Evolutionary conservation across 1,140 invertebrate genomes (phyloP), one percentile per base, ranked within the genome.

Genomic region (Cotesia vestalis): DNA sequence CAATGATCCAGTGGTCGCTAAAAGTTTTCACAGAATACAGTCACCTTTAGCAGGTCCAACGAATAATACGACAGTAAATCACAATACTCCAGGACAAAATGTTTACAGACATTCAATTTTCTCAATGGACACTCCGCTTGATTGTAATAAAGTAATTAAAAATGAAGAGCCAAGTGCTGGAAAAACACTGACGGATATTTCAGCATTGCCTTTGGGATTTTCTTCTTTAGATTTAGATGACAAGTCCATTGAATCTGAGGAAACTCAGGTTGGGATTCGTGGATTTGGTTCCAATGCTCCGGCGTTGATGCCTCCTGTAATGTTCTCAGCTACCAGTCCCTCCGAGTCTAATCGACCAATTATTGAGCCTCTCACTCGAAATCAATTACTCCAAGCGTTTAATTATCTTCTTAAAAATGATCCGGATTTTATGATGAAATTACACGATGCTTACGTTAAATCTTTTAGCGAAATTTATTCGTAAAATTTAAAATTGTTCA

Each of bases 401-500:
- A 91, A 92, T 78, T 94, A 96, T 87, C 88, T 97, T 66, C 88
- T 97, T 35, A 94, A 94, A 85, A 94, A 94, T 85, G 95, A 97
- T 85, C 87, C 92, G 8, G 92, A 94, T 75, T 97, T 96, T 86
- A 90, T 96, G 6, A 92, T 91, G 77, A 95, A 94, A 84, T 87
- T 96, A 68, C 95, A 97, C 84, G 94, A 96, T 87, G 95, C 94
- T 62, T 96, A 96, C 82, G 91, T 96, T 0, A 94, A 95, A 85
- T 94, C 93, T 11, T 93, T 94, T 79, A 90, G 92, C 78, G 92
- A 94, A 81, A 91, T 91, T 78, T 87, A 92, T 34, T 90, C 91
- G 71, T 88, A 88, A 76, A 75, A 64, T 27, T 27, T 1, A 17
- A 17, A 17, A 17, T 17, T 17, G 17, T 17, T 17, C 17, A 17